Evolutionary conservation across 2,888 invertebrate species (phyloP), one percentile per base, ranked within the genome.

Genomic region (Cetonia aurata): DNA sequence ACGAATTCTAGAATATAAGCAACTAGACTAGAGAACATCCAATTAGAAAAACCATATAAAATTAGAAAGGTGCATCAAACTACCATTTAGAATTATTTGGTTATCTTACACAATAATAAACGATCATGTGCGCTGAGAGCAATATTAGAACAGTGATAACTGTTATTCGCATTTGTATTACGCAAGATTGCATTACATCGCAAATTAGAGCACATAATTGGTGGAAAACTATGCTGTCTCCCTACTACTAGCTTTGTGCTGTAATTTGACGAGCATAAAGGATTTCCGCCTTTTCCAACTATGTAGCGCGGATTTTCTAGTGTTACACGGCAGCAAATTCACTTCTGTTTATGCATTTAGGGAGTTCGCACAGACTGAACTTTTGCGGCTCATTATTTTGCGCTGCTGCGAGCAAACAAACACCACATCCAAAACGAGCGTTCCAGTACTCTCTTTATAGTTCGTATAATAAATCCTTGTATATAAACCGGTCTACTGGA

Each of bases 311-410:
- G 19, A 13, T 41, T 56, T 57, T 57, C n/a, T 25, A 33, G 13
- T 37, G 12, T 53, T 25, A 53, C 57, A 15, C 13, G 37, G 17
- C 41, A 10, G 17, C 17, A 41, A 57, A 57, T 41, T 57, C 57
- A 15, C 15, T 57, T 57, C 9, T 57, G 57, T 57, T 56, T 56
- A 37, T 56, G 37, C 15, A 56, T 56, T 56, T 56, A 56, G 31
- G 13, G 37, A 37, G 37, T 41, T 57, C 41, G 42, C 19, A 41
- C 2, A 57, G 41, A 10, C 37, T 15, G 41, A 17, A 57, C 57
- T 41, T 10, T 57, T 41, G 12, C 17, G 41, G 9, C 3, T 41
- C 15, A 41, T 57, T 57, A 37, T 57, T 57, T 17, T 4, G 15
- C 41, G 10, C 17, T 57, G 10, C 37, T 37, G 1, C 6, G 8